Base-by-base conservation (phyloP, 1,140 invertebrate genomes). In the Drepana arcuata region DNA sequence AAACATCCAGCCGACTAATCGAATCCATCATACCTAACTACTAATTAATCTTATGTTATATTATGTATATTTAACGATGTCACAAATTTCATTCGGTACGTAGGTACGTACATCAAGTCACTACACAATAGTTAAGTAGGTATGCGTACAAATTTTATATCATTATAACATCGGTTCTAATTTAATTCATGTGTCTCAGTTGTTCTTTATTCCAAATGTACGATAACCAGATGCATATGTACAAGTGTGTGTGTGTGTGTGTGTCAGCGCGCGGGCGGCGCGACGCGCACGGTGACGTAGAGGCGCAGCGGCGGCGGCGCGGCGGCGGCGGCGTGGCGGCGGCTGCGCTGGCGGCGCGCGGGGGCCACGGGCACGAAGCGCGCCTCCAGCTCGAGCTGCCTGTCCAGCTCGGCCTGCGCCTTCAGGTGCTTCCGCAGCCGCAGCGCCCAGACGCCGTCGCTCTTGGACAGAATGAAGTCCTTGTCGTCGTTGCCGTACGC, bases 381-480 rank as follows among this genome's bases (percentile, higher is more conserved):
- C 1, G 70, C 73, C 18, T 81, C 77, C 7, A 81, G 27, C 34
- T 81, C 77, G 24, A 81, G 30, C 29, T 81, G 77, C n/a, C 38
- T 44, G 12, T 68, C 58, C 1, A 77, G 12, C 0, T 41, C 40
- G 2, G 64, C 53, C n/a, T 53, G 28, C 0, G 48, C 27, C 32
- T 60, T 64, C 0, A 80, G 38, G 15, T 74, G 73, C 21, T 41
- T 52, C 7, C 73, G 26, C 1, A 75, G 40, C 1, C 73, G 33
- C 10, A 78, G 41, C 16, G 72, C 72, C 69, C 73, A 75, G 1
- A 61, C 60, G 34, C 75, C 75, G 34, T 78, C 71, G 0, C 70
- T 59, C 29, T 72, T 72, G 21, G 51, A 56, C 9, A 80, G 56
- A 0, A 66, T 24, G 50, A 81, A 78, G 48, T 62, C 46, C 9